Percentiles rank a stretch among this genome's conserved stretches.
Evolutionary conservation across 2,113 vertebrate species (phyloP).

Genomic region (Capra hircus): DNA sequence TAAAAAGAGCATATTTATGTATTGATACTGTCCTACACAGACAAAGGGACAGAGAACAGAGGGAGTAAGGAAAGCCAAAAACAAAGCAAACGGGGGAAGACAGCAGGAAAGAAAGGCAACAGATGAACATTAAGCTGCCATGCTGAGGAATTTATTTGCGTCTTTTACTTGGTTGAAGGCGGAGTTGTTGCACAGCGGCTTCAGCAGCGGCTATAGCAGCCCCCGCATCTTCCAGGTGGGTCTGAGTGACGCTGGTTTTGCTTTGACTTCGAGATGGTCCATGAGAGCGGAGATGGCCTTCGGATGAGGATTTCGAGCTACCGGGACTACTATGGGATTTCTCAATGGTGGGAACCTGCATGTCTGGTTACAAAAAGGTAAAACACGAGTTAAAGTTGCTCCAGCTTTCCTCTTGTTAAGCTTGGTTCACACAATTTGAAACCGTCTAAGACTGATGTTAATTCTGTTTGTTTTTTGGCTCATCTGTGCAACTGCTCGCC

Average conservation of each 20-base stretch:
- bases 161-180: slow-evolving; percentile 99
- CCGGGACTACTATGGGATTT: slow-evolving; percentile 99
- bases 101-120: slow-evolving; percentile 87
- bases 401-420: neutral
- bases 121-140: slow-evolving; percentile 93
- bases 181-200: slow-evolving; percentile 96
- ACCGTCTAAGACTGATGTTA: neutral
- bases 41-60: slow-evolving; percentile 83
- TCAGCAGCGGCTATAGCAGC: slow-evolving; percentile 97
- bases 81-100: slow-evolving; percentile 76
- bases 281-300: slow-evolving; percentile 96
- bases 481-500: neutral
- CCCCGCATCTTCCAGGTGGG: slow-evolving; percentile 96
- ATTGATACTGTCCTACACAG: slow-evolving; percentile 79
- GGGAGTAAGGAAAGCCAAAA: slow-evolving; percentile 82
- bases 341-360: slow-evolving; percentile 95
- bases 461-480: neutral
- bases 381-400: slow-evolving; percentile 66
- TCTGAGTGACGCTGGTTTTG: slow-evolving; percentile 98
- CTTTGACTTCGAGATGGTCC: slow-evolving; percentile 98
- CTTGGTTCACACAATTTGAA: neutral
- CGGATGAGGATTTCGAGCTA: slow-evolving; percentile 98
- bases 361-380: slow-evolving; percentile 83
- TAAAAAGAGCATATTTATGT: slow-evolving; percentile 76
- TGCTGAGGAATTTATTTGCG: slow-evolving; percentile 92